Evolutionary conservation across 2,888 invertebrate species (phyloP).

Genomic region (Volucella inflata): DNA sequence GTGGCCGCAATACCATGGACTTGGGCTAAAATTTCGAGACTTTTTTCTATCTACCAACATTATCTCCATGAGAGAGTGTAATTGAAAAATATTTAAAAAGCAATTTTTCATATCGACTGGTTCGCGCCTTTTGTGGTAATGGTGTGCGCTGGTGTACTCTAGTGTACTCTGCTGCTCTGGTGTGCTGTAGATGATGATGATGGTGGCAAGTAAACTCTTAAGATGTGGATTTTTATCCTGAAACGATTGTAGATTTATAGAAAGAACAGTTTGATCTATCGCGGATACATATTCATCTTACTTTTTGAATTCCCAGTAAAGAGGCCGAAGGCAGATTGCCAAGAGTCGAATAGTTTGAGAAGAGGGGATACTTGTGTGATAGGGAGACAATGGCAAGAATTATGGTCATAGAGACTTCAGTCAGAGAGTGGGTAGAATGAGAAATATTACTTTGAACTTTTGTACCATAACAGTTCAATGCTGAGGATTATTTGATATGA

Average conservation of each 20-base stretch:
- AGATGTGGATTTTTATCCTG: conserved; percentile 71
- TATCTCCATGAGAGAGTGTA: conserved; percentile 67
- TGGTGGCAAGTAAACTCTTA: conserved; percentile 34
- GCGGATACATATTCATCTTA: conserved; percentile 71
- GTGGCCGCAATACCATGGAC: not conserved
- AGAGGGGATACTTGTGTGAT: conserved; percentile 10
- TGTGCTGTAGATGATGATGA: conserved; percentile 28
- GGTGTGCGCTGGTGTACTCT: conserved; percentile 1
- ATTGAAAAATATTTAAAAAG: conserved; percentile 76
- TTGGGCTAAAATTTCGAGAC: not conserved
- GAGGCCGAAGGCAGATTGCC: conserved; percentile 17
- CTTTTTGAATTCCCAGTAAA: conserved; percentile 53
- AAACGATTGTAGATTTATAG: conserved; percentile 74
- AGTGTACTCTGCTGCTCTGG: not conserved
- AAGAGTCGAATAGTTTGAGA: not conserved
- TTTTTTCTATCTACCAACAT: conserved; percentile 8
- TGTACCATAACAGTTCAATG: conserved; percentile 72
- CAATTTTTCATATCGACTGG: conserved; percentile 73
- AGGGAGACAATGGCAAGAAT: conserved; percentile 70
- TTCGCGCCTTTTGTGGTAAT: conserved; percentile 72
- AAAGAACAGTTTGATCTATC: conserved; percentile 73
- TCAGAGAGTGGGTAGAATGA: conserved; percentile 25
- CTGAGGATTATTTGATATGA: conserved; percentile 56
- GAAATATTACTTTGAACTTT: conserved; percentile 75
- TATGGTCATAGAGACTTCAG: conserved; percentile 61